Evolutionary conservation across 2,113 vertebrate genomes (phyloP).

Genomic region (Peromyscus californicus): DNA sequence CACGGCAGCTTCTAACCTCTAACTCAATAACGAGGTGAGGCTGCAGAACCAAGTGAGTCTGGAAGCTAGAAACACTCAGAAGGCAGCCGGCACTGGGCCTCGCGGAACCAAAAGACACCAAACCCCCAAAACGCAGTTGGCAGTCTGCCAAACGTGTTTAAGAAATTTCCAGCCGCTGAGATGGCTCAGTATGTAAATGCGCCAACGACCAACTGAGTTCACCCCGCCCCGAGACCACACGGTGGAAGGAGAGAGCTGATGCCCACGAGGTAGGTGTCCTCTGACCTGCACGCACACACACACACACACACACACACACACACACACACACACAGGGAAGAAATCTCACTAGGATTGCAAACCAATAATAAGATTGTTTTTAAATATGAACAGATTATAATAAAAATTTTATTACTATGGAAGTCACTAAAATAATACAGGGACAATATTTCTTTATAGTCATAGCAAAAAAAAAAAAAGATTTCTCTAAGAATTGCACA

Average conservation of each 20-base stretch:
- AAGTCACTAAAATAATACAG: constrained; percentile 28
- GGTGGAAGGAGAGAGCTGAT: background rate
- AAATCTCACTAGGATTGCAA: background rate
- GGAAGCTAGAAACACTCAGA: background rate
- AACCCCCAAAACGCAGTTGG: background rate
- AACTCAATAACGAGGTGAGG: background rate
- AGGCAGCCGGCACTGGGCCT: background rate
- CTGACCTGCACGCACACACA: background rate
- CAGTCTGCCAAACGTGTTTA: constrained; percentile 40
- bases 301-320: background rate
- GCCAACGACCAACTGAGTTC: too few species aligned
- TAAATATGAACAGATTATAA: constrained; percentile 47
- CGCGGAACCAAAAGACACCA: background rate
- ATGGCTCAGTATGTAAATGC: background rate
- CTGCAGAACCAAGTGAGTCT: background rate
- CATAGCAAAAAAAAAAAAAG: constrained; percentile 39
- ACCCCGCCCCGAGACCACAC: background rate
- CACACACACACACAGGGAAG: background rate
- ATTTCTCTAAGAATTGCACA: constrained; percentile 34
- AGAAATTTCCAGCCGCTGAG: background rate
- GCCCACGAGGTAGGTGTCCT: background rate
- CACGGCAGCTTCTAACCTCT: background rate
- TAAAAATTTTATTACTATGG: constrained; percentile 36
- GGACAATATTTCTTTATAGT: constrained; percentile 50
- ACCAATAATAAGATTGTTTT: constrained; percentile 30